phyloP scores from a whole-genome alignment of 2,113 vertebrate species.

The Platichthys stellatus region DNA sequence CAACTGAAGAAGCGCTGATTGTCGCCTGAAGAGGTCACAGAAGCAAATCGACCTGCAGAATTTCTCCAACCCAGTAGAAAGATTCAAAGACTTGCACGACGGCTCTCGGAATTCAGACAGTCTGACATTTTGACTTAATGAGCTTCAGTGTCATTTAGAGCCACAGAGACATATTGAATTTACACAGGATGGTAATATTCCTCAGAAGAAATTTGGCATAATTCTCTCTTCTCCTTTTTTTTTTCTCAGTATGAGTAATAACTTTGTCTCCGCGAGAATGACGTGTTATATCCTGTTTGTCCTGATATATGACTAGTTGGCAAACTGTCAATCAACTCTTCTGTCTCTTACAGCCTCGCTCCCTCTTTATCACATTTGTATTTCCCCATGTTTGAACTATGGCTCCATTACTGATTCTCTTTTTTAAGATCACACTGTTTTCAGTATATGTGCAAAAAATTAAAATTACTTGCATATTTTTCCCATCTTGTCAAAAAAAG shows the following conservation, averaged over 20 bases:
- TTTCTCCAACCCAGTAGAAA: background rate
- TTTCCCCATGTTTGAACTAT: too few species aligned
- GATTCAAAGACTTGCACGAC: constrained; percentile 14
- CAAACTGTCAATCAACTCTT: background rate
- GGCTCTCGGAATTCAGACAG: constrained; percentile 41
- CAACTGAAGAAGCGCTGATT: background rate
- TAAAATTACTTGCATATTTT: too few species aligned
- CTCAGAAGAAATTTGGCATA: constrained; percentile 50
- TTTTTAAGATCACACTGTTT: too few species aligned
- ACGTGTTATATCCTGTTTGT: constrained; percentile 55
- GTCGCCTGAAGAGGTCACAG: background rate
- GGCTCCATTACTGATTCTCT: too few species aligned
- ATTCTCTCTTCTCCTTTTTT: constrained; percentile 23
- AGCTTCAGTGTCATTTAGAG: constrained; percentile 66
- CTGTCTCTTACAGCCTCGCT: background rate
- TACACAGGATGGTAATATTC: constrained; percentile 48
- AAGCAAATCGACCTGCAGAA: background rate
- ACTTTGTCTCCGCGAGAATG: constrained; percentile 48
- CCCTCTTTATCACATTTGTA: too few species aligned
- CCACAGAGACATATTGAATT: constrained; percentile 61
- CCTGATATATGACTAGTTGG: constrained; percentile 13
- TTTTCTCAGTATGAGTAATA: constrained; percentile 46
- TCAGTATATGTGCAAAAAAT: too few species aligned
- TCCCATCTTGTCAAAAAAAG: background rate
- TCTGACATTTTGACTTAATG: constrained; percentile 71